Conservation (phyloP, 2,797 vertebrate species). For the Sebastes taczanowskii region DNA sequence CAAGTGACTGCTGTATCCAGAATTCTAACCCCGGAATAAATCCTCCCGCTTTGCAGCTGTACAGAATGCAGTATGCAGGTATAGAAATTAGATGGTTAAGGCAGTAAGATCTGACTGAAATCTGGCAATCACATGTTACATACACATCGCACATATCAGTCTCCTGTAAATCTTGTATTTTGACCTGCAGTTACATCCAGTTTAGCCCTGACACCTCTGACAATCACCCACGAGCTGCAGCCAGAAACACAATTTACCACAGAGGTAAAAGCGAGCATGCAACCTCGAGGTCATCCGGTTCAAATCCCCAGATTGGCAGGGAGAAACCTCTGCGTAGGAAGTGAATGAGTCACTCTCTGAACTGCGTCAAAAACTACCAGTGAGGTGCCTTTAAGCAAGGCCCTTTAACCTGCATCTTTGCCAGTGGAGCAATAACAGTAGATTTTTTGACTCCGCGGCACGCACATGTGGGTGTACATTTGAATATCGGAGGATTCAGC, state of each 20-base stretch:
- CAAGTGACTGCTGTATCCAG: background rate
- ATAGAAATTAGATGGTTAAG: background rate
- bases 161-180: background rate
- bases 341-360: conserved; percentile 38
- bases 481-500: background rate
- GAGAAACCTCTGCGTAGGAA: conserved; percentile 25
- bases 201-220: conserved; percentile 12
- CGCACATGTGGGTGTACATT: conserved; percentile 11
- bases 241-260: conserved; percentile 13
- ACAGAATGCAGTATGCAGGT: background rate
- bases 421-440: background rate
- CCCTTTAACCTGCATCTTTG: conserved; percentile 40
- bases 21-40: background rate
- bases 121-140: background rate
- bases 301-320: conserved; percentile 26
- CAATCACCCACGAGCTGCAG: background rate
- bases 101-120: background rate
- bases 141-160: background rate
- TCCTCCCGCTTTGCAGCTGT: background rate
- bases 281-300: conserved; percentile 35
- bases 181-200: conserved; percentile 17
- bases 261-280: conserved; percentile 10
- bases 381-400: conserved; percentile 27
- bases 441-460: conserved; percentile 8
- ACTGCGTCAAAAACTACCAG: conserved; percentile 25